Percentiles rank a stretch among this genome's conserved stretches.
These are phyloP conservation scores for Trichonephila clavata DNA, from an alignment of 1,140 invertebrate species.

Conservation along the genomic window DNA sequence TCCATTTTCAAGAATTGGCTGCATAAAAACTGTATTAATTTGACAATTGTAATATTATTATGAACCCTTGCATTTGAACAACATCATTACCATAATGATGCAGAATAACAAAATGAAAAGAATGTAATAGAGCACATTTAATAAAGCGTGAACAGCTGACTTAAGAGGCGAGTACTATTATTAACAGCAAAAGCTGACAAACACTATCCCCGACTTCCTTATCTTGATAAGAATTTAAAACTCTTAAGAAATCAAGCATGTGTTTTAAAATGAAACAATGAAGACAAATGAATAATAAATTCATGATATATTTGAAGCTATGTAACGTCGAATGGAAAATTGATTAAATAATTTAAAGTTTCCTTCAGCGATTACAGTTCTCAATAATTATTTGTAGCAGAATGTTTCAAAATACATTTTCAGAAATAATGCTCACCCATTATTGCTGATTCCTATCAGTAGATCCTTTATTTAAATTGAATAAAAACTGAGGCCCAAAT, in stretches of 20 bases:
- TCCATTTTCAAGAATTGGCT: background rate
- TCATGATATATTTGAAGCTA: no score
- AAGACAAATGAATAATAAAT: no score
- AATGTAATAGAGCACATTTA: background rate
- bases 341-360: no score
- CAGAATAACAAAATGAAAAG: background rate
- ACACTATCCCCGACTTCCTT: background rate
- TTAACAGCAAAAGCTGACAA: background rate
- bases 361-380: no score
- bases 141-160: background rate
- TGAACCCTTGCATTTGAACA: background rate
- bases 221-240: background rate
- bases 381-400: no score
- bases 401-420: no score
- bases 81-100: background rate
- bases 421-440: no score
- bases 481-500: no score
- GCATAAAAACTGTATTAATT: background rate
- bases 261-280: no score
- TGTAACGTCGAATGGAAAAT: no score
- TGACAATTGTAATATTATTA: background rate
- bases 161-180: background rate
- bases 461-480: no score
- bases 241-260: background rate
- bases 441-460: no score